Evolutionary conservation across 2,888 invertebrate genomes (phyloP), one percentile per base, ranked within the genome.

Genomic region (Xylota sylvarum): DNA sequence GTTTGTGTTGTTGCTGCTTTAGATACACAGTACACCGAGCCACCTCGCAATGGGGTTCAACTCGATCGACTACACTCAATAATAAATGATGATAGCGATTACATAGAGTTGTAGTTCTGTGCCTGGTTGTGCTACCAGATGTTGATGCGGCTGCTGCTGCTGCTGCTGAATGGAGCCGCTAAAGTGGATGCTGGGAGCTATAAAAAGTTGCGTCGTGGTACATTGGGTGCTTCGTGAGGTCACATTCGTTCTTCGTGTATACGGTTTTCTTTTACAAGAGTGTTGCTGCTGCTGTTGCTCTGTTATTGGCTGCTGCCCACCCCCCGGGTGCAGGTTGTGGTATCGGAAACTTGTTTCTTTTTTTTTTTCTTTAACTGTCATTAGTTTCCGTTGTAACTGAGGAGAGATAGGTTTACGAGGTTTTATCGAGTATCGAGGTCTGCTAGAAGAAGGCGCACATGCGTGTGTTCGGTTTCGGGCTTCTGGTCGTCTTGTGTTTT

Each of bases 51-150:
- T 82, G 86, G 86, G 82, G 86, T 86, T 86, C 86, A 86, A 86
- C 69, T 86, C 86, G 86, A 86, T 86, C 86, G 86, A 73, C 86
- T 72, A 77, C 81, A 86, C 86, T 86, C 86, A 86, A 86, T 86
- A 86, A 86, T 82, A 82, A 86, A 82, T 78, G 86, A 86, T 86
- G 77, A 86, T 73, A 69, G 86, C 86, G 82, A 86, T 86, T 86
- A 86, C 82, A 69, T 78, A 73, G 62, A 73, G 86, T 74, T 84
- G 84, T 84, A 74, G 84, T 84, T 78, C 78, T 78, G 72, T 67
- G 78, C 73, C 73, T 77, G 82, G 19, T 56, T 67, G 32, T 35
- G 82, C 73, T 86, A 86, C 81, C 72, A 65, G 79, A 60, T 48
- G 67, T 81, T 80, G 70, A 65, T 80, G 76, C 14, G 23, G 69